phyloP scores from a whole-genome alignment of 2,797 vertebrate genomes.

The Heteromormyrus szaboi region DNA sequence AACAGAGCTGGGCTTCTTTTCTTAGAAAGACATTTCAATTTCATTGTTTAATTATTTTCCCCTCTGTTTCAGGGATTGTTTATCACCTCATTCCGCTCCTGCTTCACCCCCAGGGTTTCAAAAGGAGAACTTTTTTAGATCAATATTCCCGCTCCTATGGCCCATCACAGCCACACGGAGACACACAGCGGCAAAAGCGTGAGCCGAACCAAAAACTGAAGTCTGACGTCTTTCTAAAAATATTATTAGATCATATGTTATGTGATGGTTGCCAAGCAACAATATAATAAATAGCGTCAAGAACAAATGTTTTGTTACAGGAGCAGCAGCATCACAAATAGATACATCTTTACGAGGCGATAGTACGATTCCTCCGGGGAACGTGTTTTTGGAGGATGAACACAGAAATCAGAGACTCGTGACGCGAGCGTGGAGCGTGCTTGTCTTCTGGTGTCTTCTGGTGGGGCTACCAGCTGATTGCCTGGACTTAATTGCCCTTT shows the following conservation, averaged over 20 bases:
- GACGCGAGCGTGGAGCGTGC: background rate
- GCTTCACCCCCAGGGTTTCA: background rate
- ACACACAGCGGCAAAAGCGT: background rate
- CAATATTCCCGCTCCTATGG: background rate
- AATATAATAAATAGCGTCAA: background rate
- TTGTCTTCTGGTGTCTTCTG: background rate
- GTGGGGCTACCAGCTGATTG: background rate
- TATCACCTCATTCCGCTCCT: background rate
- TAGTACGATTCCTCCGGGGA: background rate
- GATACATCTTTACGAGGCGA: background rate
- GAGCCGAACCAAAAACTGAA: background rate
- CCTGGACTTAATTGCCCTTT: background rate
- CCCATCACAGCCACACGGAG: background rate
- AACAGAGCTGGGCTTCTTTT: background rate
- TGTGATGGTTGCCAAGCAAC: background rate
- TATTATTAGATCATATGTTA: background rate
- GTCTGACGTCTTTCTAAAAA: background rate
- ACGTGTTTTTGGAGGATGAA: background rate
- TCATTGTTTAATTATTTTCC: background rate
- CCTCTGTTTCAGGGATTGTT: background rate
- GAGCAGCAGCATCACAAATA: background rate
- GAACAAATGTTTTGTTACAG: background rate
- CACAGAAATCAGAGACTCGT: background rate
- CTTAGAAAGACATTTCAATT: background rate
- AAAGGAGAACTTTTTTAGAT: background rate